Evolutionary conservation across 2,797 vertebrate species (phyloP), one percentile per base, ranked within the genome.

Genomic region (Delichon dasypus): DNA sequence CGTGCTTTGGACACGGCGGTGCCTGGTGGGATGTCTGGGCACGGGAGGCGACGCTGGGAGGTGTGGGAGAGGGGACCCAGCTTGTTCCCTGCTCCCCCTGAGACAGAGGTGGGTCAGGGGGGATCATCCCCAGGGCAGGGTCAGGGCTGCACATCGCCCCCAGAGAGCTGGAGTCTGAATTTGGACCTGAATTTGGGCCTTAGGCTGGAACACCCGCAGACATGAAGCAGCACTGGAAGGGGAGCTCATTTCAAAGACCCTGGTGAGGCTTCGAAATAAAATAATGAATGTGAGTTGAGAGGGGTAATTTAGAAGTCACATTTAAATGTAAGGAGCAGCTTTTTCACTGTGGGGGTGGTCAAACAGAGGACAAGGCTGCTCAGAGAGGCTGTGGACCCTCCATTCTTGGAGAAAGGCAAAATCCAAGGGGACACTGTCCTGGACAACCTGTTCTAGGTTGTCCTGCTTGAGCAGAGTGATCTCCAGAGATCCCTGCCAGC

Each of bases 1-100:
- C 13, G 3, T 26, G 6, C 16, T 13, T 21, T 23, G 72, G 45
- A 32, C 2, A 1, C 7, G 36, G 3, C 0, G 0, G 2, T 20
- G 72, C 15, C 26, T 68, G 62, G 36, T 25, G 64, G 58, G n/a
- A 22, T 23, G 29, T 27, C 51, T 12, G n/a, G 34, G 45, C 5
- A 4, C 4, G 62, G 34, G 23, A 89, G 38, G 21, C 50, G 40
- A 42, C 42, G 58, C 13, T 42, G 34, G 21, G 44, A 78, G 51
- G 29, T 6, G 25, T 4, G 45, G 42, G 34, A 34, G 80, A 47
- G 22, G 86, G 25, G 60, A 4, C 23, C 40, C 16, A 29, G n/a
- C 3, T 40, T 18, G 21, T 62, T 68, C 4, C 3, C 21, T 25
- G 32, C 5, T 83, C n/a, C 5, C 10, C 44, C 48, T 9, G 16